These are phyloP conservation scores for Drosophila fulvimacula DNA, from an alignment of 2,888 invertebrate genomes.

Conservation along the genomic window DNA sequence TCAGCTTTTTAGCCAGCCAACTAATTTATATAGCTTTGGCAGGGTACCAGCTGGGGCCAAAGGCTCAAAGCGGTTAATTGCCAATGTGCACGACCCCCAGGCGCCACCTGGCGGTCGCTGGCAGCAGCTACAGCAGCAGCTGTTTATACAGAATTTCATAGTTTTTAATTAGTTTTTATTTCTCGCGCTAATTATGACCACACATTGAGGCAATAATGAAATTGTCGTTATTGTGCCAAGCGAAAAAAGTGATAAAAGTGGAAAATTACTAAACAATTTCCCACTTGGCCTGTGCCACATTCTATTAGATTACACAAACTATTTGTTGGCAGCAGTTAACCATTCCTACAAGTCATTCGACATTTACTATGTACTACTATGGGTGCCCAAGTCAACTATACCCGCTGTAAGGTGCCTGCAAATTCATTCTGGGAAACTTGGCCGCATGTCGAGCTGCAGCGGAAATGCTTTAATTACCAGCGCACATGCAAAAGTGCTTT, in stretches of 20 bases:
- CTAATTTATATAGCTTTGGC: conserved; percentile 66
- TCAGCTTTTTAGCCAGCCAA: conserved; percentile 35
- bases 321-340: conserved; percentile 15
- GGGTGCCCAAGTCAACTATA: background rate
- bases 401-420: background rate
- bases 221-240: conserved; percentile 28
- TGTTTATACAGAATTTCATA: background rate
- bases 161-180: conserved; percentile 31
- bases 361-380: background rate
- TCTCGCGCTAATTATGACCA: conserved; percentile 56
- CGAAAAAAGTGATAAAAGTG: conserved; percentile 6
- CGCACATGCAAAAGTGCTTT: conserved; percentile 57
- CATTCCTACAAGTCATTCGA: background rate
- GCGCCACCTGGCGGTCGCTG: conserved; percentile 44
- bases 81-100: conserved; percentile 48
- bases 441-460: conserved; percentile 41
- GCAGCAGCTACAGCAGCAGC: conserved; percentile 9
- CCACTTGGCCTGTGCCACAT: conserved; percentile 4
- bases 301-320: conserved; percentile 4
- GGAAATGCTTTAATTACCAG: conserved; percentile 65
- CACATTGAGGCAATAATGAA: conserved; percentile 36
- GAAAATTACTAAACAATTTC: conserved; percentile 1
- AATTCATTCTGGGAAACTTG: conserved; percentile 37
- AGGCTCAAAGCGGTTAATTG: conserved; percentile 57
- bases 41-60: conserved; percentile 28